A percentile compares a stretch with the other conserved stretches of the same genome.
Conservation (phyloP, 1,140 invertebrate species). For the Maniola jurtina region DNA sequence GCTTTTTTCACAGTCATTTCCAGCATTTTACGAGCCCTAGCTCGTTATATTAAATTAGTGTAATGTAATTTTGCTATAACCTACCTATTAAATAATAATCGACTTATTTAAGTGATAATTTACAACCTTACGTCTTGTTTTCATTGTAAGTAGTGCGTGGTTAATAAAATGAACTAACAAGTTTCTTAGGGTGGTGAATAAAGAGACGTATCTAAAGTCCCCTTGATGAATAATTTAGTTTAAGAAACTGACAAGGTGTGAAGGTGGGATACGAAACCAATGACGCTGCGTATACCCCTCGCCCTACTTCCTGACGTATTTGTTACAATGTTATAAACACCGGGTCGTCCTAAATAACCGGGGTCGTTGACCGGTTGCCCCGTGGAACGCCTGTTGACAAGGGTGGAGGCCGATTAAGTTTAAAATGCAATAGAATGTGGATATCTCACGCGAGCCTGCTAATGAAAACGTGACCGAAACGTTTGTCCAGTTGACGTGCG, state of each 20-base stretch:
- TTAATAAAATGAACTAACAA: neutral
- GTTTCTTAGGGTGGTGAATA: constrained; percentile 8
- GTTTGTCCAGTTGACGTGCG: constrained; percentile 11
- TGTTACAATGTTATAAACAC: constrained; percentile 61
- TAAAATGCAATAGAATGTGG: constrained; percentile 65
- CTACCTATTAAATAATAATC: too few relatives aligned
- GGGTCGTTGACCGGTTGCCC: constrained; percentile 60
- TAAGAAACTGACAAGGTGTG: constrained; percentile 35
- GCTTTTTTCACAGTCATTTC: too few relatives aligned
- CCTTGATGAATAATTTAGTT: constrained; percentile 38
- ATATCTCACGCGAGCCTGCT: constrained; percentile 49
- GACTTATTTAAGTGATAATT: too few relatives aligned
- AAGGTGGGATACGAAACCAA: constrained; percentile 34
- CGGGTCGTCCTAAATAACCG: constrained; percentile 62
- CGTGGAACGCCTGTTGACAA: constrained; percentile 52
- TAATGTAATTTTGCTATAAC: too few relatives aligned
- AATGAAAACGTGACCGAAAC: constrained; percentile 23
- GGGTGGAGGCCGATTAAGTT: constrained; percentile 64
- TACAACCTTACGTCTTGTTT: too few relatives aligned
- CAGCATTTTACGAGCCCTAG: too few relatives aligned
- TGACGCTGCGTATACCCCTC: constrained; percentile 42
- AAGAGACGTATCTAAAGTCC: constrained; percentile 14
- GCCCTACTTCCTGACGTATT: constrained; percentile 61
- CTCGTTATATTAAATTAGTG: too few relatives aligned
- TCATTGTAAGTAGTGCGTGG: too few relatives aligned